Conservation (phyloP, 2,113 vertebrate genomes). For the Nycticebus coucang region DNA sequence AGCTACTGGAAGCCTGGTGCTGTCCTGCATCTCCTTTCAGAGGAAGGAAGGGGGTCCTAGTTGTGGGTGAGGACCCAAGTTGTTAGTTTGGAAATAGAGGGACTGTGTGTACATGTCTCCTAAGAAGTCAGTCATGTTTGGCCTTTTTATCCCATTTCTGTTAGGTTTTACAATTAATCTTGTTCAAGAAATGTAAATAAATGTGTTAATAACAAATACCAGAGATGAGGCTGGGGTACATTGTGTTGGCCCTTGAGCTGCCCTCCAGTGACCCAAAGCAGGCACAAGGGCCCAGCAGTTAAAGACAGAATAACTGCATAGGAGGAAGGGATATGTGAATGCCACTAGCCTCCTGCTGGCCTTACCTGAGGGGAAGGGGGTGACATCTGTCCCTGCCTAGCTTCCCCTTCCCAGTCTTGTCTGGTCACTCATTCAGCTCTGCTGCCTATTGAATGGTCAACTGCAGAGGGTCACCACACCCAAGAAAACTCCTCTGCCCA, state of each 20-base stretch:
- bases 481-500: neutral
- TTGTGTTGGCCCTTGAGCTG: neutral
- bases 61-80: constrained; percentile 53
- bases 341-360: neutral
- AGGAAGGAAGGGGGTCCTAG: constrained; percentile 31
- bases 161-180: constrained; percentile 38
- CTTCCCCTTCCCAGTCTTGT: neutral
- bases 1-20: constrained; percentile 50
- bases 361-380: neutral
- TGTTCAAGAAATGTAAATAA: constrained; percentile 60
- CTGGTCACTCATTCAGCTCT: neutral
- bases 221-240: neutral
- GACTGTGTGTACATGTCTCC: neutral
- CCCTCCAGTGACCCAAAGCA: neutral
- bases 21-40: constrained; percentile 53
- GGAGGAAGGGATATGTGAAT: neutral
- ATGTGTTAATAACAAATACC: constrained; percentile 36
- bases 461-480: neutral
- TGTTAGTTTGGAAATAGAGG: constrained; percentile 67
- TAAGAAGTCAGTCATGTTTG: neutral
- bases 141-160: constrained; percentile 55
- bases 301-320: neutral
- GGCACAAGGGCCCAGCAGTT: neutral
- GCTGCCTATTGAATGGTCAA: neutral
- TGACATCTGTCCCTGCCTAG: neutral